A percentile compares a stretch with the other conserved stretches of the same genome.
These are phyloP conservation scores for Cydia amplana DNA, from an alignment of 1,140 invertebrate genomes.

Conservation along the genomic window DNA sequence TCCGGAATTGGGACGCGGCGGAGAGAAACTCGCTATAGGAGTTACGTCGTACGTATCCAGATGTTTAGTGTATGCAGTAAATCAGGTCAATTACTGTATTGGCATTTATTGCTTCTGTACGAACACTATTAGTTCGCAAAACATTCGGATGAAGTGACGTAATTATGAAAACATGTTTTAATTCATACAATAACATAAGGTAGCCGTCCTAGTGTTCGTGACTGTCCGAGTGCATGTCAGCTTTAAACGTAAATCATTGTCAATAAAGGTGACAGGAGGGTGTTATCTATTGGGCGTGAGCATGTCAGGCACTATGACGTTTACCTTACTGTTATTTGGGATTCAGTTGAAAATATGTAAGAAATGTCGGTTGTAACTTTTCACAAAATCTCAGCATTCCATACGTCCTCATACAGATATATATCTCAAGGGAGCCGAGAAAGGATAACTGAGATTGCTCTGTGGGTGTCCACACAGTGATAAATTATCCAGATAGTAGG, in stretches of 20 bases:
- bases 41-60: neutral
- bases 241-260: no score
- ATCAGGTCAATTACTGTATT: constrained; percentile 7
- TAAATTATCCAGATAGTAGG: neutral
- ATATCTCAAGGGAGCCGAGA: neutral
- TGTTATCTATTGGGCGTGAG: neutral
- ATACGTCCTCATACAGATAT: neutral
- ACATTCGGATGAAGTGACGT: neutral
- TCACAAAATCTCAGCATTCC: neutral
- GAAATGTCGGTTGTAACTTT: neutral
- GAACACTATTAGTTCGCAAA: neutral
- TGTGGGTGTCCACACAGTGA: constrained; percentile 1
- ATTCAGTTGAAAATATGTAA: neutral
- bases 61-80: constrained; percentile 11
- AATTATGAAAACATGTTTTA: neutral
- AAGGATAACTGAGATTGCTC: neutral
- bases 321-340: neutral
- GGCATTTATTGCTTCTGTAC: constrained; percentile 1
- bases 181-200: neutral
- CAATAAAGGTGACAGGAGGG: no score
- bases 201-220: neutral
- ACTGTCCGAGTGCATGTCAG: no score
- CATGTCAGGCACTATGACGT: no score
- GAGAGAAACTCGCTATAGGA: neutral
- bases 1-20: neutral